A percentile compares a stretch with the other conserved stretches of the same genome.
These are phyloP conservation scores for Vespertilio murinus DNA, from an alignment of 2,797 vertebrate species.

Conservation along the genomic window DNA sequence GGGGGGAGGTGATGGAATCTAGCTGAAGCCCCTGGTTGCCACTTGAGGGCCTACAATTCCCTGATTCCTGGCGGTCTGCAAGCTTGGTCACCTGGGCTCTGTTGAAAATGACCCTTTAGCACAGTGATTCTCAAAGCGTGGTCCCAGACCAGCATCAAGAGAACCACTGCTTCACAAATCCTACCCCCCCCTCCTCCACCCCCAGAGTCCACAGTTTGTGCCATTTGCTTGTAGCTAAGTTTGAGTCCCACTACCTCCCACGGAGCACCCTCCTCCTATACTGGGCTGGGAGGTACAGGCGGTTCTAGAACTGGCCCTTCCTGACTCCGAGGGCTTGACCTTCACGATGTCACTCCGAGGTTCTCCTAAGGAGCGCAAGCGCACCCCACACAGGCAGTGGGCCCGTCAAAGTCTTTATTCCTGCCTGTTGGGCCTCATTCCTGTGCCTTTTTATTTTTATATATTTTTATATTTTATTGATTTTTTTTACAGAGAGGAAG, in stretches of 20 bases:
- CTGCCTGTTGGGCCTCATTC: neutral
- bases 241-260: neutral
- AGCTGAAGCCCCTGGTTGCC: neutral
- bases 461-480: no score
- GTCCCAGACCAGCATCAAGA: neutral
- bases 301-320: neutral
- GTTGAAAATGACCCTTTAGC: neutral
- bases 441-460: neutral
- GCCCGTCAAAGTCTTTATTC: neutral
- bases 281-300: neutral
- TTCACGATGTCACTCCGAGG: neutral
- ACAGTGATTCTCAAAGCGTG: neutral
- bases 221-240: neutral
- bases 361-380: neutral
- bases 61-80: neutral
- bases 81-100: neutral
- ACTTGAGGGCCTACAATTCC: neutral
- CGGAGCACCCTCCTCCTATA: neutral
- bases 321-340: neutral
- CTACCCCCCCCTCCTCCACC: fast-evolving
- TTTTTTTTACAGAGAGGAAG: no score
- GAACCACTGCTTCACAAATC: neutral
- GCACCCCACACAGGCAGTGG: neutral
- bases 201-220: neutral
- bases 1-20: neutral